Base-by-base conservation (phyloP, 2,888 invertebrate genomes). In the Acanthococcus lagerstroemiae region DNA sequence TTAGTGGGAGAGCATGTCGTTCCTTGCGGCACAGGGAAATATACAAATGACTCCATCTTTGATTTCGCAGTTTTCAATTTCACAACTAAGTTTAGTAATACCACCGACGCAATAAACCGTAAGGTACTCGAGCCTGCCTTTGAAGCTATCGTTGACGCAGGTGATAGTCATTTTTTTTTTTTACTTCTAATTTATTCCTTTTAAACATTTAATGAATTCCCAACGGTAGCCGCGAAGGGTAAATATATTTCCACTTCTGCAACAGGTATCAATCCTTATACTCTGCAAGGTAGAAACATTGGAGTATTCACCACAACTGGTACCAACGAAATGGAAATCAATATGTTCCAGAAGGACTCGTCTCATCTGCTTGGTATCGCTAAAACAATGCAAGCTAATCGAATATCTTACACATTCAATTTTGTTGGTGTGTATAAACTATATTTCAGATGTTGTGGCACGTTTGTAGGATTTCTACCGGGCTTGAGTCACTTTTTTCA, bases 321-420 rank as follows among this genome's bases (percentile, higher is more conserved):
- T 12, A 71, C 78, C 30, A 77, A 77, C 44, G 80, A 79, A 70
- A 77, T 78, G 44, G 69, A 69, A 15, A 57, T 63, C 4, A 68
- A 68, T n/a, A 0, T 26, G 1, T 21, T 9, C 6, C 54, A 27
- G 54, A 3, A 60, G 55, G 19, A 17, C 26, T 2, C 54, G 54
- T 45, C 54, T 9, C n/a, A n/a, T 37, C 79, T 86, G 72, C 83
- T 84, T 55, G 86, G 86, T 1, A 84, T 84, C 72, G 79, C 79
- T 57, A 74, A 80, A 56, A 79, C 81, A 21, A 82, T 83, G 82
- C 80, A 82, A 75, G 80, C 82, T 60, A 83, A 83, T 73, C 76
- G 83, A 57, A 73, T 84, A 19, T 83, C 83, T 4, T 84, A 78
- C 74, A 79, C 80, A 69, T 81, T 83, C 73, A 82, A 84, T 72